Conservation (phyloP, 1,140 invertebrate genomes). For the Augochlora pura region DNA sequence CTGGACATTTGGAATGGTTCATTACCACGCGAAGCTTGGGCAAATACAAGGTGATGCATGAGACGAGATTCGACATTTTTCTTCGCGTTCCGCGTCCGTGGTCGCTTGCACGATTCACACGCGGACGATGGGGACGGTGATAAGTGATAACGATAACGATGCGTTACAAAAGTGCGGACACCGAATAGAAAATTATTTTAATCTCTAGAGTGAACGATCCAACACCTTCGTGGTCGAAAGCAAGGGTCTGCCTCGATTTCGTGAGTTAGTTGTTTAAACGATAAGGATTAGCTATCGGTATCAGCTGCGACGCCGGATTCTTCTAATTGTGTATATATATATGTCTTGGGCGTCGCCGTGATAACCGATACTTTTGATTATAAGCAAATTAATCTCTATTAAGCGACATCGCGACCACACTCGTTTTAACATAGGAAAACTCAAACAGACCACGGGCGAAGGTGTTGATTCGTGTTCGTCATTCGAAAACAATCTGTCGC, state of each 20-base stretch:
- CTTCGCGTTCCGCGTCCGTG: neutral
- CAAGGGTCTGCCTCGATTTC: neutral
- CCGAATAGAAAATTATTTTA: conserved; percentile 55
- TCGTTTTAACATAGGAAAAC: neutral
- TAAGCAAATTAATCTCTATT: neutral
- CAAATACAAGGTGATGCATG: conserved; percentile 25
- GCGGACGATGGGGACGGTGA: neutral
- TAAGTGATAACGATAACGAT: neutral
- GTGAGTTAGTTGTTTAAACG: neutral
- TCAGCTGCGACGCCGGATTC: neutral
- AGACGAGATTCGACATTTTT: conserved; percentile 52
- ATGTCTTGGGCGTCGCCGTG: neutral
- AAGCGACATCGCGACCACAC: neutral
- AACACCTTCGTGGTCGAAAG: conserved; percentile 19
- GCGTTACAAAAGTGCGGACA: conserved; percentile 48
- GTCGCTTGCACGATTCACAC: conserved; percentile 2
- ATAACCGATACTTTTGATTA: neutral
- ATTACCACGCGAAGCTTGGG: conserved; percentile 20
- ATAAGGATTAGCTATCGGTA: neutral
- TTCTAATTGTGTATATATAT: too few relatives aligned
- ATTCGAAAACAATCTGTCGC: conserved; percentile 5
- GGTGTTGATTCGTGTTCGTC: conserved; percentile 27
- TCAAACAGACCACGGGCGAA: neutral
- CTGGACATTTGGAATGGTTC: conserved; percentile 55
- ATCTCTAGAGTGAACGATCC: conserved; percentile 26